Evolutionary conservation across 1,140 invertebrate genomes (phyloP).

Genomic region (Megalopta genalis): DNA sequence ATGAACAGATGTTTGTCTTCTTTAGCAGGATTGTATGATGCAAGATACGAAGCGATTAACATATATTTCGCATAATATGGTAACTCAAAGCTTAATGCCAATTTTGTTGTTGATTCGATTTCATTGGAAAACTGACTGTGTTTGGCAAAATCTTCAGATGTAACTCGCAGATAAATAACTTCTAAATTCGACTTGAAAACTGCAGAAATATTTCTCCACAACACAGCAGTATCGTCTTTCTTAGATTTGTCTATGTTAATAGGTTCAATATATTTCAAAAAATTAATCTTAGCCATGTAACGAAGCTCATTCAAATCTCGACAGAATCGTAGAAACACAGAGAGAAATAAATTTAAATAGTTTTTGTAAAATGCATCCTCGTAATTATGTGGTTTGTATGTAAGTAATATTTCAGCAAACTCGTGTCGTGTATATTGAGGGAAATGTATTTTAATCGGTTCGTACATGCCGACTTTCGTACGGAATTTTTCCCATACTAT

Average conservation of each 20-base stretch:
- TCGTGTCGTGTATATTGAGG: conserved; percentile 91
- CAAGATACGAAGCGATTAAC: conserved; percentile 92
- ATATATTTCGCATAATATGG: conserved; percentile 94
- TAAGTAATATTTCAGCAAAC: conserved; percentile 86
- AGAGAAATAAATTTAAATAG: conserved; percentile 90
- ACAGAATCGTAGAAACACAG: conserved; percentile 90
- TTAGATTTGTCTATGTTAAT: conserved; percentile 82
- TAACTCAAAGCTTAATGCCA: conserved; percentile 88
- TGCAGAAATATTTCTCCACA: conserved; percentile 90
- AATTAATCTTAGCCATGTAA: conserved; percentile 86
- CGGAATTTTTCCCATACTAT: conserved; percentile 90
- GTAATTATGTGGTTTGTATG: conserved; percentile 73
- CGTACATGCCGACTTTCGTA: conserved; percentile 84
- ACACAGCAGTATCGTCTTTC: conserved; percentile 83
- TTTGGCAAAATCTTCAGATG: conserved; percentile 64
- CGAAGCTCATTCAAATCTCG: conserved; percentile 90
- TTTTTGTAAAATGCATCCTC: conserved; percentile 84
- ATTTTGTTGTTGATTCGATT: conserved; percentile 80
- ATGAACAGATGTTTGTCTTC: conserved; percentile 91
- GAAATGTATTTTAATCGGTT: conserved; percentile 89
- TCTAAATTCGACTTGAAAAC: conserved; percentile 87
- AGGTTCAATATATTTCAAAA: conserved; percentile 88
- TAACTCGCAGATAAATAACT: conserved; percentile 88
- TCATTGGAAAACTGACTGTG: conserved; percentile 65
- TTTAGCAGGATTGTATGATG: conserved; percentile 93